Percentiles rank a stretch among this genome's conserved stretches.
Evolutionary conservation across 53 echinoderm and acorn worm genomes (phyloP).

Genomic region (Crossaster papposus): DNA sequence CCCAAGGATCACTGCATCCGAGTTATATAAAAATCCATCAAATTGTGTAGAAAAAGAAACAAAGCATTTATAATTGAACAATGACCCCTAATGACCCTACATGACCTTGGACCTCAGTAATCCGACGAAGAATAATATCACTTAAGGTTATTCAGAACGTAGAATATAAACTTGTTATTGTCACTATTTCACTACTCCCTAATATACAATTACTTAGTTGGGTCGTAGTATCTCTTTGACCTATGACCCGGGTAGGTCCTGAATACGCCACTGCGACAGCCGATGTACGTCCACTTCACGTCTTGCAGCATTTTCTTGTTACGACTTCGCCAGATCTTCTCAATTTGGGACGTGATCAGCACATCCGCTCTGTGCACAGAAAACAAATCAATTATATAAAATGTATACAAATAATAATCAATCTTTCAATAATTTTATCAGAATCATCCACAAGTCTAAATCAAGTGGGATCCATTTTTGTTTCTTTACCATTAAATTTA

Average conservation of each 20-base stretch:
- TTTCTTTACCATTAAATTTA: no score
- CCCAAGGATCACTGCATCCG: no score
- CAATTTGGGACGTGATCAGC: conserved; percentile 93
- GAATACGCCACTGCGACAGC: conserved; percentile 92
- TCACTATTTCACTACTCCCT: background rate
- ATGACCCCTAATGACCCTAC: no score
- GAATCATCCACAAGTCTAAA: background rate
- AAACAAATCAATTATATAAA: background rate
- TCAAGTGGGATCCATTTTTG: background rate
- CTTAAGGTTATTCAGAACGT: no score
- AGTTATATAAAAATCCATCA: no score
- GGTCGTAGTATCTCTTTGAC: conserved; percentile 92
- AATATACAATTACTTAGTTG: conserved; percentile 98
- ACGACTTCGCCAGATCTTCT: conserved; percentile 86
- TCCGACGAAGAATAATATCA: no score
- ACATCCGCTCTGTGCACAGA: conserved; percentile 83
- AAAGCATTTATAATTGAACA: no score
- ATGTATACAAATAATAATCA: background rate
- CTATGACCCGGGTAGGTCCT: conserved; percentile 97
- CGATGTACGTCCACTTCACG: conserved; percentile 99
- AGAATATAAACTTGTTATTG: no score
- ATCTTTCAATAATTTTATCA: background rate
- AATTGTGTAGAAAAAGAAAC: no score
- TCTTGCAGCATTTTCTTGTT: conserved; percentile 79
- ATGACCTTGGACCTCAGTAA: no score